Conservation (phyloP, 2,797 vertebrate species). For the Australoheros facetus region DNA sequence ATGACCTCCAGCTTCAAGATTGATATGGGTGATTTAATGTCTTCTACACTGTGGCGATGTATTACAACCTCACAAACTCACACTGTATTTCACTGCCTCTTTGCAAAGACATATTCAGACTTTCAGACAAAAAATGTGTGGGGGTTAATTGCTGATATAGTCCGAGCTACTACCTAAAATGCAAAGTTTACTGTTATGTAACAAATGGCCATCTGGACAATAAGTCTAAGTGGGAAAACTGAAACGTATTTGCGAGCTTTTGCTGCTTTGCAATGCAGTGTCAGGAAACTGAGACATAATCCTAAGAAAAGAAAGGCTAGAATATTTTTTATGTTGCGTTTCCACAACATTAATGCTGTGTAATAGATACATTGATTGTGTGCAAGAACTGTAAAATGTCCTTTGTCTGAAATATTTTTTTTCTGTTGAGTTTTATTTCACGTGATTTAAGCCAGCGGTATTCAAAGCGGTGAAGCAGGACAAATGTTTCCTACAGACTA, state of each 20-base stretch:
- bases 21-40: background rate
- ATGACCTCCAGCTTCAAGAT: slow-evolving; percentile 2
- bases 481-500: slow-evolving; percentile 27
- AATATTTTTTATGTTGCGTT: slow-evolving; percentile 8
- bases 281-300: slow-evolving; percentile 2
- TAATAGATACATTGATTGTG: background rate
- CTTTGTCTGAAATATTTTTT: slow-evolving; percentile 1
- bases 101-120: background rate
- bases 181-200: slow-evolving; percentile 25
- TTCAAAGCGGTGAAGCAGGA: slow-evolving; percentile 23
- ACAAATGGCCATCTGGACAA: slow-evolving; percentile 38
- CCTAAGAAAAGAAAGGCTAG: slow-evolving; percentile 3
- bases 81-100: background rate
- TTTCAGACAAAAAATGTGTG: background rate
- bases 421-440: slow-evolving; percentile 16
- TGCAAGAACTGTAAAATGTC: slow-evolving; percentile 18
- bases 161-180: slow-evolving; percentile 12
- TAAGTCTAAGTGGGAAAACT: slow-evolving; percentile 1
- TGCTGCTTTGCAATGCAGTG: background rate
- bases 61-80: background rate
- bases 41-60: background rate
- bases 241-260: slow-evolving; percentile 11
- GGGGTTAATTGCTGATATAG: background rate
- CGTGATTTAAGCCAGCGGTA: slow-evolving; percentile 18
- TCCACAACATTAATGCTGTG: slow-evolving; percentile 6